A percentile compares a stretch with the other conserved stretches of the same genome.
Evolutionary conservation across 2,113 vertebrate species (phyloP).

Genomic region (Gambusia affinis): DNA sequence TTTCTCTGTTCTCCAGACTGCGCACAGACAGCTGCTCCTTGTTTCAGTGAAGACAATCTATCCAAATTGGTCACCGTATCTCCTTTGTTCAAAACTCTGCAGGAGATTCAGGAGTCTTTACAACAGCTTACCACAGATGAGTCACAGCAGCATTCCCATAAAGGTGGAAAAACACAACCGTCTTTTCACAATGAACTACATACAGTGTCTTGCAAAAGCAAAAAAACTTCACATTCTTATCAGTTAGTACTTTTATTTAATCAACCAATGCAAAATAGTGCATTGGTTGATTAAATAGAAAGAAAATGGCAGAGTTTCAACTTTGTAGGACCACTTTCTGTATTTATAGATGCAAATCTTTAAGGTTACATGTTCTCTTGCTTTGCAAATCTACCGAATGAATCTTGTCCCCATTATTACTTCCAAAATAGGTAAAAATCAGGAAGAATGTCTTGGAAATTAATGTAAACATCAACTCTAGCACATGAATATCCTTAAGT

Average conservation of each 20-base stretch:
- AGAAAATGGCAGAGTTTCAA: background rate
- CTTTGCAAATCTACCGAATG: background rate
- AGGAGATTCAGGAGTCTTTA: constrained; percentile 81
- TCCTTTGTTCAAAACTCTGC: constrained; percentile 82
- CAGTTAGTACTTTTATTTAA: background rate
- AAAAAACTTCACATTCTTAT: background rate
- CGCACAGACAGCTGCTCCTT: constrained; percentile 50
- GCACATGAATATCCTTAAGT: too few species aligned
- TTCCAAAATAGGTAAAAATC: too few species aligned
- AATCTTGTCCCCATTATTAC: too few species aligned
- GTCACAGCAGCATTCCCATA: constrained; percentile 25
- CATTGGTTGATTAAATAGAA: background rate
- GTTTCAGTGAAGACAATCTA: constrained; percentile 80
- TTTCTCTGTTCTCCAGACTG: constrained; percentile 40
- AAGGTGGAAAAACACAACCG: constrained; percentile 25
- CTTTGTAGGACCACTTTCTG: background rate
- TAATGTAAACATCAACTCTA: too few species aligned
- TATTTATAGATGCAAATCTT: background rate
- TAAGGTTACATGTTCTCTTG: background rate
- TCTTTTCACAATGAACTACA: background rate
- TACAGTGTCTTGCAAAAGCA: background rate
- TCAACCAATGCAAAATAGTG: background rate
- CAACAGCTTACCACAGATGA: constrained; percentile 53
- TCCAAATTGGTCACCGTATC: constrained; percentile 78
- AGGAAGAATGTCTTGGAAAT: too few species aligned